Percentiles rank a stretch among this genome's conserved stretches.
Conservation (phyloP, 2,113 vertebrate genomes). For the Lasiurus borealis region DNA sequence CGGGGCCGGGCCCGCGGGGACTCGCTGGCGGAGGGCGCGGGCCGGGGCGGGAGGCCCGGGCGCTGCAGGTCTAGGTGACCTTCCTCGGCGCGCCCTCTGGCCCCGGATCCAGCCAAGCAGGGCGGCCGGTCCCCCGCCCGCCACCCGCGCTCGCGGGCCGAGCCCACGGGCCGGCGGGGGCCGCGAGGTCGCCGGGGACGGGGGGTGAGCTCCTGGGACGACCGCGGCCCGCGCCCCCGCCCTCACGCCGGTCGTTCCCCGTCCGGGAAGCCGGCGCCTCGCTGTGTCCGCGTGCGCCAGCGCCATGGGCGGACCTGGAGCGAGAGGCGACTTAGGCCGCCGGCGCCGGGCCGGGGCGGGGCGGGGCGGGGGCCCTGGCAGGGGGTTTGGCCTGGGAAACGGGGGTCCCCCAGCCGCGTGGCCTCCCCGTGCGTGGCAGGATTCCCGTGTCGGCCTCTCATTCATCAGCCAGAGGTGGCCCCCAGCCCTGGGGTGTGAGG, state of each 20-base stretch:
- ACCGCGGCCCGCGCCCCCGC: background rate
- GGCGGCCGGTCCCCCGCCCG: background rate
- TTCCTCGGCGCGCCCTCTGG: conserved; percentile 71
- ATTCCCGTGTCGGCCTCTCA: background rate
- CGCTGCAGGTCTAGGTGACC: conserved; percentile 73
- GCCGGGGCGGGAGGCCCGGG: conserved; percentile 38
- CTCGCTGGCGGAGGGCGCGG: background rate
- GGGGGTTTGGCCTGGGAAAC: background rate
- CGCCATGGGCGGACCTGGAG: conserved; percentile 4
- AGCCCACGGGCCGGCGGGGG: background rate
- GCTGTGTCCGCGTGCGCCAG: conserved; percentile 15
- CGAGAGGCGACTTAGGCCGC: conserved; percentile 45
- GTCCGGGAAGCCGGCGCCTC: background rate
- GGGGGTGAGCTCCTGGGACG: background rate
- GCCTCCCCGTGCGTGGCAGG: background rate
- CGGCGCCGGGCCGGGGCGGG: background rate
- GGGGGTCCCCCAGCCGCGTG: background rate
- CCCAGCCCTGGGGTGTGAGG: background rate
- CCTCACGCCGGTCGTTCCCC: too few species aligned
- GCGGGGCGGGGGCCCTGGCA: background rate
- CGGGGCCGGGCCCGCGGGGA: background rate
- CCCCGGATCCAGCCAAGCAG: background rate
- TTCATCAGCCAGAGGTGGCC: conserved; percentile 31
- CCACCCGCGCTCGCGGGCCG: background rate
- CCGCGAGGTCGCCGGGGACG: too few species aligned